A percentile compares a stretch with the other conserved stretches of the same genome.
Evolutionary conservation across 1,140 invertebrate species (phyloP).

Genomic region (Dreissena rostriformis): DNA sequence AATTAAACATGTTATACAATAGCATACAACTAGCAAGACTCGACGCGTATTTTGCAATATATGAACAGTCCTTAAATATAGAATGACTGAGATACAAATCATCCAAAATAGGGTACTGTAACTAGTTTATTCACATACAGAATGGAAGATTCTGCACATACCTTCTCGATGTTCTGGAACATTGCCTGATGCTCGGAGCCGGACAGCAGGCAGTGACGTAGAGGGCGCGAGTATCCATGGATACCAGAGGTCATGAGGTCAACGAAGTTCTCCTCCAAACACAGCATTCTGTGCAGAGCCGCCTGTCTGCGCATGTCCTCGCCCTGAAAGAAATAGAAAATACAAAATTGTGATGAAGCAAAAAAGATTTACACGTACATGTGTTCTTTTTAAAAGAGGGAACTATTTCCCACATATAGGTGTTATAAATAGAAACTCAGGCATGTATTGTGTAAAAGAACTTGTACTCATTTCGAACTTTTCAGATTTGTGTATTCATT

Average conservation of each 20-base stretch:
- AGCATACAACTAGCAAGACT: not conserved
- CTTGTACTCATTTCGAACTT: too few species aligned
- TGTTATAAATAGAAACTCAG: not conserved
- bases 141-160: constrained; percentile 15
- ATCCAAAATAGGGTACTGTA: too few species aligned
- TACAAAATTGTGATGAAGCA: not conserved
- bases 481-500: too few species aligned
- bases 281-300: constrained; percentile 48
- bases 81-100: not conserved
- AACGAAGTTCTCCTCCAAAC: constrained; percentile 59
- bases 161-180: constrained; percentile 69
- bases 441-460: not conserved
- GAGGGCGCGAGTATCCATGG: constrained; percentile 60
- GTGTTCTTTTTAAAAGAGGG: too few species aligned
- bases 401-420: too few species aligned
- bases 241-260: constrained; percentile 60
- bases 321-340: constrained; percentile 17
- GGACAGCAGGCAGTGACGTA: constrained; percentile 57
- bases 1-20: not conserved
- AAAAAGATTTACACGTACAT: too few species aligned
- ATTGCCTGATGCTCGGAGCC: constrained; percentile 53
- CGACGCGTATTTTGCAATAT: not conserved
- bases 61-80: not conserved
- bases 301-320: constrained; percentile 44
- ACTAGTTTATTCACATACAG: too few species aligned